Evolutionary conservation across 1,140 invertebrate genomes (phyloP), one percentile per base, ranked within the genome.

Genomic region (Coenobita brevimanus): DNA sequence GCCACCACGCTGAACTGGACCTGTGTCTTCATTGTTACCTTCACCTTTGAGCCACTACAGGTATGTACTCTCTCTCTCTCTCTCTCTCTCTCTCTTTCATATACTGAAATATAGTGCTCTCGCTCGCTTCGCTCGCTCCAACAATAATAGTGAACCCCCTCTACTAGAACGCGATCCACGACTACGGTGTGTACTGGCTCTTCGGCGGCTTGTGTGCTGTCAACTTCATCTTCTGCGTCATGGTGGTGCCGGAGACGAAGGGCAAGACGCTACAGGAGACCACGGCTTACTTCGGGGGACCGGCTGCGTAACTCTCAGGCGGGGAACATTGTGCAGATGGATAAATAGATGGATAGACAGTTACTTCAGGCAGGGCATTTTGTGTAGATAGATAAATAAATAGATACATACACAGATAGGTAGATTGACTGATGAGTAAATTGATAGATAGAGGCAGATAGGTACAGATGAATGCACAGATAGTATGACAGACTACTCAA

Each of bases 11-110:
- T 97, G 91, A 98, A 97, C 92, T 98, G 97, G 97, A 92, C 94
- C 0, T 97, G 95, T 91, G 97, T 97, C 0, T 99, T 98, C 92
- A 91, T 98, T 76, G 96, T 98, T 1, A 98, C 97, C 3, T 97
- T 97, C 91, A 96, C 96, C 69, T 99, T 98, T 24, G 78, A 60
- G 33, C 57, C 78, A 2, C 38, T 81, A 21, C 33, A 81, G 78
- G 78, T 81, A 15, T 33, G 46, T n/a, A 50, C 46, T 50, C n/a
- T 8, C 33, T 27, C 15, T 71, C 15, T 71, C 4, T 71, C 15
- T 2, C 30, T 24, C 2, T 71, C 30, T 71, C 30, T 71, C 30
- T 71, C 30, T 50, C 17, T 50, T 50, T 50, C 17, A 50, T 50
- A 17, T 50, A 50, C 17, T 50, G 6, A 50, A n/a, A n/a, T n/a